phyloP scores from a whole-genome alignment of 2,113 vertebrate genomes.

The Nothobranchius kuhntae region DNA sequence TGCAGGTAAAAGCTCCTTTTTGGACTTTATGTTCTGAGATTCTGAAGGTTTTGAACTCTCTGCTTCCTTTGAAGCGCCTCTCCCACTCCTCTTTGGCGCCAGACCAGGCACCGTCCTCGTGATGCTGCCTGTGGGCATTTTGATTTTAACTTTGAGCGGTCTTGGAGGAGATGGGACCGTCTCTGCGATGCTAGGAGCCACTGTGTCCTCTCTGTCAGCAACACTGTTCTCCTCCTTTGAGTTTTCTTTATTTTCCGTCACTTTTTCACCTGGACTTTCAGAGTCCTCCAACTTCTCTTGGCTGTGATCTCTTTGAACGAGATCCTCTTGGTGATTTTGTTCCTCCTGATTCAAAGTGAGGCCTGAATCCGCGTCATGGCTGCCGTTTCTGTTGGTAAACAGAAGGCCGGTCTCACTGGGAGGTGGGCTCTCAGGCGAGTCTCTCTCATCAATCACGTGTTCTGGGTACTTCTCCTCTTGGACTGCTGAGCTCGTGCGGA shows the following conservation, averaged over 20 bases:
- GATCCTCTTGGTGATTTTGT: slow-evolving; percentile 34
- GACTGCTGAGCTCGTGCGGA: slow-evolving; percentile 6
- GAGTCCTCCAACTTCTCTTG: slow-evolving; percentile 7
- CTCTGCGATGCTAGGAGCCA: slow-evolving; percentile 1
- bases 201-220: slow-evolving; percentile 8
- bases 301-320: slow-evolving; percentile 39
- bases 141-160: slow-evolving; percentile 93
- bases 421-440: slow-evolving; percentile 82
- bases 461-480: slow-evolving; percentile 72
- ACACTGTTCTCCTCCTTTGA: slow-evolving; percentile 58
- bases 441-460: slow-evolving; percentile 81
- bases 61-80: slow-evolving; percentile 38
- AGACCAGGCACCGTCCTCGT: slow-evolving; percentile 86
- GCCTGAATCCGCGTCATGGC: slow-evolving; percentile 33
- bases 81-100: slow-evolving; percentile 73
- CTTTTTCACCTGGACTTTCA: slow-evolving; percentile 17
- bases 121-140: slow-evolving; percentile 85
- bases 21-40: slow-evolving; percentile 55
- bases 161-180: slow-evolving; percentile 62
- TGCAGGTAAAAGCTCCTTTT: slow-evolving; percentile 60
- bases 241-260: slow-evolving; percentile 30
- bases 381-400: slow-evolving; percentile 61
- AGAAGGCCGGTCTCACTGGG: slow-evolving; percentile 73
- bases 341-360: neutral
- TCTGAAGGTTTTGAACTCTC: slow-evolving; percentile 59